A percentile compares a stretch with the other conserved stretches of the same genome.
phyloP scores from a whole-genome alignment of 2,888 invertebrate species.

The Tanytarsus gracilentus region DNA sequence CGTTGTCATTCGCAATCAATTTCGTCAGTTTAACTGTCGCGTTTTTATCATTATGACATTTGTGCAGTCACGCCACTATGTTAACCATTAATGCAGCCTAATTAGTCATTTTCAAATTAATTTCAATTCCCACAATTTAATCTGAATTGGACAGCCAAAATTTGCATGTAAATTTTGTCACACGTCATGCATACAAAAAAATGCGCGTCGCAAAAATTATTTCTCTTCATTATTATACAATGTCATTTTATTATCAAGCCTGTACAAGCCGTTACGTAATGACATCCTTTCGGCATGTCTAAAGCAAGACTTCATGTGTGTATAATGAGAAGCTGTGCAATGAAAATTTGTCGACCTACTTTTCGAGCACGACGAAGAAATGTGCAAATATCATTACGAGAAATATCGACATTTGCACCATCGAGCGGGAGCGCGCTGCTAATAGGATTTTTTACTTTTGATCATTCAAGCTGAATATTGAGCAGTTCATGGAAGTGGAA shows the following conservation, averaged over 20 bases:
- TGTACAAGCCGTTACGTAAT: no score
- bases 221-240: no score
- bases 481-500: no score
- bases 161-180: not conserved
- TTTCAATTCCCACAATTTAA: not conserved
- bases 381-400: no score
- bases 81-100: not conserved
- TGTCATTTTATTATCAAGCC: no score
- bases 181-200: no score
- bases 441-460: no score
- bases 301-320: not conserved
- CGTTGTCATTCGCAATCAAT: not conserved
- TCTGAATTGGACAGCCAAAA: not conserved
- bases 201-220: no score
- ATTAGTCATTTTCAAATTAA: slow-evolving; percentile 10
- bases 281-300: no score
- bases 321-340: not conserved
- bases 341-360: not conserved
- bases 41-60: not conserved
- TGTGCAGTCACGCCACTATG: not conserved
- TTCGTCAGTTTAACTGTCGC: not conserved
- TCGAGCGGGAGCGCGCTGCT: no score
- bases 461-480: no score
- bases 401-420: no score
- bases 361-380: not conserved